phyloP scores from a whole-genome alignment of 2,888 invertebrate species.

The Sinodicranocentrus sp. region DNA sequence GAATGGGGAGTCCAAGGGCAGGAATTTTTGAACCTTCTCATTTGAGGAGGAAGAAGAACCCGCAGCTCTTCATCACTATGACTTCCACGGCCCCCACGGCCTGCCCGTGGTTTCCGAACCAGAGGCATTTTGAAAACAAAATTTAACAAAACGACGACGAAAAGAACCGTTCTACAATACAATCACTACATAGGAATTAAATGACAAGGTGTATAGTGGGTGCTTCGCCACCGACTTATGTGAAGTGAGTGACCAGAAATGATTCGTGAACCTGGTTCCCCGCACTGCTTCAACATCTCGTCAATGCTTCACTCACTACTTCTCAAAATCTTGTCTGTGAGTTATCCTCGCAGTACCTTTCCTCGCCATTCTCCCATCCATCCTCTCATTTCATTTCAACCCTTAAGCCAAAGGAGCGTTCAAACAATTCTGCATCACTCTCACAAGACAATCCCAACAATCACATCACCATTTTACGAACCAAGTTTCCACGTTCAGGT shows the following conservation, averaged over 20 bases:
- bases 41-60: conserved; percentile 79
- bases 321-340: conserved; percentile 3
- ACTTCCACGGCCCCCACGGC: conserved; percentile 73
- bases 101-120: conserved; percentile 74
- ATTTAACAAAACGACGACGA: conserved; percentile 20
- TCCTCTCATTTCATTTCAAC: not conserved
- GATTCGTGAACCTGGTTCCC: conserved; percentile 65
- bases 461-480: not conserved
- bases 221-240: conserved; percentile 68
- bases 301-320: conserved; percentile 8
- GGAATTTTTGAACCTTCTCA: conserved; percentile 89
- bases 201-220: conserved; percentile 57
- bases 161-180: conserved; percentile 48
- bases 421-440: too few species aligned
- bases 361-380: conserved; percentile 17
- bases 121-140: conserved; percentile 72
- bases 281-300: conserved; percentile 57
- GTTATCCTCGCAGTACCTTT: conserved; percentile 4
- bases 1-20: conserved; percentile 97
- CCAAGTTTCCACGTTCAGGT: not conserved
- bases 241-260: conserved; percentile 68
- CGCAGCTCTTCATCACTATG: conserved; percentile 79
- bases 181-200: conserved; percentile 54
- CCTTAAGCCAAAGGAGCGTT: not conserved
- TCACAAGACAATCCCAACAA: too few species aligned